Percentiles rank a stretch among this genome's conserved stretches.
Conservation (phyloP, 2,113 vertebrate species). For the Eleginops maclovinus region DNA sequence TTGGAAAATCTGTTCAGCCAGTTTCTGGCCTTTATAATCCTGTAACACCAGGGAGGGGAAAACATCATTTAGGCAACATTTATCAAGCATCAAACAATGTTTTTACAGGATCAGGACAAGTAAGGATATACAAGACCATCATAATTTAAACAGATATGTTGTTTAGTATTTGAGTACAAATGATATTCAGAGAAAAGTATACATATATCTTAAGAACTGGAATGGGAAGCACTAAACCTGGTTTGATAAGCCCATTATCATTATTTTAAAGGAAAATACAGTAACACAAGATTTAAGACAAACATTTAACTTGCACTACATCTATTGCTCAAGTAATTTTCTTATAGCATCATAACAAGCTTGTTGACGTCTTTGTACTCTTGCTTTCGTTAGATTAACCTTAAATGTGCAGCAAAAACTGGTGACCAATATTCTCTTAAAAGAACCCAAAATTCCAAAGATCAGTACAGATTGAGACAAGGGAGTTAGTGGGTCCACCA, state of each 20-base stretch:
- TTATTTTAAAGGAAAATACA: background rate
- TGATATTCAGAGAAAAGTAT: background rate
- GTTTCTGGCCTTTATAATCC: conserved; percentile 98
- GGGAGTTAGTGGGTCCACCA: too few relatives aligned
- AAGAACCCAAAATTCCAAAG: too few relatives aligned
- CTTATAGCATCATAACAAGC: background rate
- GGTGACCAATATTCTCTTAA: too few relatives aligned
- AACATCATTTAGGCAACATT: background rate
- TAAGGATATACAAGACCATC: too few relatives aligned
- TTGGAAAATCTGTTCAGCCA: conserved; percentile 98
- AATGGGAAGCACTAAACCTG: background rate
- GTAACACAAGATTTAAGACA: background rate
- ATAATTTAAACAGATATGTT: too few relatives aligned
- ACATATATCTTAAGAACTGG: background rate
- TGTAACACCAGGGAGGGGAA: conserved; percentile 58
- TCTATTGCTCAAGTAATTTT: background rate
- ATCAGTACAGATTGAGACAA: too few relatives aligned
- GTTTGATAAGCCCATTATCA: background rate
- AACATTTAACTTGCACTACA: background rate
- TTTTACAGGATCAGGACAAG: too few relatives aligned
- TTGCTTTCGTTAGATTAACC: background rate
- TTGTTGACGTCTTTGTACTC: background rate
- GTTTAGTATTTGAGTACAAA: too few relatives aligned
- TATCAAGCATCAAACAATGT: too few relatives aligned
- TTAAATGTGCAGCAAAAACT: too few relatives aligned